These are phyloP conservation scores for Criorhina ranunculi DNA, from an alignment of 2,888 invertebrate genomes.

Conservation along the genomic window DNA sequence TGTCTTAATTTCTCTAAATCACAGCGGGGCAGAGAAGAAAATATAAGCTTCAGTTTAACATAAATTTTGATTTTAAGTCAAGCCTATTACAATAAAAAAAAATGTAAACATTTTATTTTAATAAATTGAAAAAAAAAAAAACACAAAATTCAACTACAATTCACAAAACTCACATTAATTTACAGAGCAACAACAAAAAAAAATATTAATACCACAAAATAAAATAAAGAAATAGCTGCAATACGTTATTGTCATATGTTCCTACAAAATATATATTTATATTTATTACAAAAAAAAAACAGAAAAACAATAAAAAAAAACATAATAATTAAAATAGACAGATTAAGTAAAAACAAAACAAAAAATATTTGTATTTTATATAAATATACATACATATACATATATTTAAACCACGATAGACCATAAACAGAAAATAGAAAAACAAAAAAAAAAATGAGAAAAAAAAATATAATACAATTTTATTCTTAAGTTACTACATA, in stretches of 20 bases:
- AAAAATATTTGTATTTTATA: slow-evolving; percentile 74
- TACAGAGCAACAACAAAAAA: slow-evolving; percentile 73
- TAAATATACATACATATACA: slow-evolving; percentile 74
- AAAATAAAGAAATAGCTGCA: slow-evolving; percentile 83
- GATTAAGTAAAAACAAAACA: slow-evolving; percentile 52
- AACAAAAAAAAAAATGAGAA: slow-evolving; percentile 6
- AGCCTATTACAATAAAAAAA: background rate
- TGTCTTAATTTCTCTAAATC: too few species aligned
- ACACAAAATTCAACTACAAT: slow-evolving; percentile 31
- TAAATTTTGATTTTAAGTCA: slow-evolving; percentile 4
- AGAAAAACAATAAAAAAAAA: slow-evolving; percentile 57
- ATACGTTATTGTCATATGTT: slow-evolving; percentile 85
- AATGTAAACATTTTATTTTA: background rate
- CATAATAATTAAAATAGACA: slow-evolving; percentile 73
- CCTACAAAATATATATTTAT: slow-evolving; percentile 83
- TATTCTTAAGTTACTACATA: slow-evolving; percentile 57
- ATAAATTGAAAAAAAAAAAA: slow-evolving; percentile 4
- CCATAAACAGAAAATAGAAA: slow-evolving; percentile 49
- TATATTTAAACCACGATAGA: slow-evolving; percentile 70
- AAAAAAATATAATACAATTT: slow-evolving; percentile 44
- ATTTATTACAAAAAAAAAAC: slow-evolving; percentile 76
- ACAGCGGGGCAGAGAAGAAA: too few species aligned
- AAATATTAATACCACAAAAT: slow-evolving; percentile 71
- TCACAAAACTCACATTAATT: slow-evolving; percentile 55
- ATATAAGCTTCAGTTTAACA: too few species aligned